Conservation (phyloP, 2,888 invertebrate genomes). For the Zootermopsis nevadensis region DNA sequence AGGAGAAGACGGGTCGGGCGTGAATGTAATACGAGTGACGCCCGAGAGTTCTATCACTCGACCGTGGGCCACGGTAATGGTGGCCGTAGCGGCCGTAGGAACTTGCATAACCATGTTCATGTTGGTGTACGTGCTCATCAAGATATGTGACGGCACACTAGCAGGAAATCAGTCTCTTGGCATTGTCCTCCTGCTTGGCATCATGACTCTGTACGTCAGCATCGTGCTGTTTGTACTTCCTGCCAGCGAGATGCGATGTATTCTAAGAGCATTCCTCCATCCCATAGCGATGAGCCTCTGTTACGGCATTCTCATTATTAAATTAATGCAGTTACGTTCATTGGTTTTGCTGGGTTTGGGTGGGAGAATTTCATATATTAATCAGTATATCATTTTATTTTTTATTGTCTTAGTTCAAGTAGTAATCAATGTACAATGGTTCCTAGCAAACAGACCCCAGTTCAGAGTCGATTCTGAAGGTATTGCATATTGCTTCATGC, state of each 20-base stretch:
- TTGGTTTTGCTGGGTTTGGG: conserved; percentile 60
- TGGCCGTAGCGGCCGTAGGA: conserved; percentile 58
- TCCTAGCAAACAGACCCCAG: conserved; percentile 51
- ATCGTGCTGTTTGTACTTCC: conserved; percentile 59
- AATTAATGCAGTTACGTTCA: conserved; percentile 61
- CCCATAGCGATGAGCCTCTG: conserved; percentile 59
- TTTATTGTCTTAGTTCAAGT: conserved; percentile 59
- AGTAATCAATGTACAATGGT: conserved; percentile 59
- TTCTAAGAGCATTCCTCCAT: conserved; percentile 58
- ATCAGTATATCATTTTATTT: conserved; percentile 58
- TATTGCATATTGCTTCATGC: conserved; percentile 56
- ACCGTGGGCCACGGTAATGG: conserved; percentile 59
- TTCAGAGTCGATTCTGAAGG: conserved; percentile 45
- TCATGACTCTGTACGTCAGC: conserved; percentile 58
- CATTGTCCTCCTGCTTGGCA: conserved; percentile 58
- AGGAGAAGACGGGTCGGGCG: conserved; percentile 36
- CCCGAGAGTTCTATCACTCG: conserved; percentile 57
- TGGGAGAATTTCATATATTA: conserved; percentile 59
- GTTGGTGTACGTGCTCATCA: conserved; percentile 58
- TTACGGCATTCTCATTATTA: conserved; percentile 60
- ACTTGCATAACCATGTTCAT: conserved; percentile 59
- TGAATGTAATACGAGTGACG: conserved; percentile 45
- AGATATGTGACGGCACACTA: conserved; percentile 60
- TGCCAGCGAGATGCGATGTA: conserved; percentile 57
- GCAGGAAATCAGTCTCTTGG: conserved; percentile 58